Evolutionary conservation across 1,140 invertebrate species (phyloP).

Genomic region (Thalassaphorura encarpata): DNA sequence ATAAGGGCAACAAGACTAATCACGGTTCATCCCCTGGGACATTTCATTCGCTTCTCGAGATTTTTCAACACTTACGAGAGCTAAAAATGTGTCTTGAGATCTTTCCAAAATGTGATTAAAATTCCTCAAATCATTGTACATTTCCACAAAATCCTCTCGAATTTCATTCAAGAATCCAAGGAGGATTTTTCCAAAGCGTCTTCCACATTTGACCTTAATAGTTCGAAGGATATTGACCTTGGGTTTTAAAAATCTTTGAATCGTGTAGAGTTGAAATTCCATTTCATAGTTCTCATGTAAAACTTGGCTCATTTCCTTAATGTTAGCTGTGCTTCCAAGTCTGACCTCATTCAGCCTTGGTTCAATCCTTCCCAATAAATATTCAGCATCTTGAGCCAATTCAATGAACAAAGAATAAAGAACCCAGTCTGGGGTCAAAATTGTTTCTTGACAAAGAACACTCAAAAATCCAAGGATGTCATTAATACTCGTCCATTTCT

Average conservation of each 20-base stretch:
- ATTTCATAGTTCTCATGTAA: slow-evolving; percentile 3
- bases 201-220: not conserved
- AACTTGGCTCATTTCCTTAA: not conserved
- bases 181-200: not conserved
- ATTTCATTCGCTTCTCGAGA: slow-evolving; percentile 4
- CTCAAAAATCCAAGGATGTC: slow-evolving; percentile 6
- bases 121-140: not conserved
- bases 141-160: not conserved
- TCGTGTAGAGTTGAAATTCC: slow-evolving; percentile 9
- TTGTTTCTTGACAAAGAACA: not conserved
- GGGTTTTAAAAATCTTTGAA: slow-evolving; percentile 7
- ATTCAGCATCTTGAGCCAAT: slow-evolving; percentile 9
- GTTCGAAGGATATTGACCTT: not conserved
- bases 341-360: not conserved
- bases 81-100: slow-evolving; percentile 9
- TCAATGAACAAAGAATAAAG: slow-evolving; percentile 5
- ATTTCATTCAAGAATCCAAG: not conserved
- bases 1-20: slow-evolving; percentile 4
- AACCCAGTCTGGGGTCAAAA: not conserved
- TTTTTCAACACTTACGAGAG: slow-evolving; percentile 1
- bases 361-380: not conserved
- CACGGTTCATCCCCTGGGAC: not conserved
- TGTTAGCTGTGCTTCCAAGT: not conserved
- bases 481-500: not conserved
- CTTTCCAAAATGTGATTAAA: slow-evolving; percentile 7